phyloP scores from a whole-genome alignment of 2,888 invertebrate species.

The Saturnia japonica region DNA sequence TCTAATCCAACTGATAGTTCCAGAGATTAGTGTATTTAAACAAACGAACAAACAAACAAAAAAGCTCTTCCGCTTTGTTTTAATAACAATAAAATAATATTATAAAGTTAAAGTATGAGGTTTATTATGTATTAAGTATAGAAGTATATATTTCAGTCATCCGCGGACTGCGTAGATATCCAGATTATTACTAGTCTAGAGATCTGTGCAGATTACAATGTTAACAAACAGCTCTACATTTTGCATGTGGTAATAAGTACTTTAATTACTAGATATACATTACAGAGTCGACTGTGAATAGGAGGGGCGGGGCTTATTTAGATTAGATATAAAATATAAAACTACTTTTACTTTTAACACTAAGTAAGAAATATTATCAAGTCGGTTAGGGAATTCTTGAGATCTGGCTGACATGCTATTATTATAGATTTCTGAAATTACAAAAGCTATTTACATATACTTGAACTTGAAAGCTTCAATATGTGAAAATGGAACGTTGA shows the following conservation, averaged over 20 bases:
- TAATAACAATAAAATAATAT: too few species aligned
- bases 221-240: neutral
- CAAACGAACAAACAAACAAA: too few species aligned
- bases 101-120: too few species aligned
- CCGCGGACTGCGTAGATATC: neutral
- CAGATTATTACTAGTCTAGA: too few species aligned
- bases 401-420: neutral
- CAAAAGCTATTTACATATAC: neutral
- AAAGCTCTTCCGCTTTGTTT: too few species aligned
- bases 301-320: neutral
- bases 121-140: too few species aligned
- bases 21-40: too few species aligned
- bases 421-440: neutral
- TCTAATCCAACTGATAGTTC: too few species aligned
- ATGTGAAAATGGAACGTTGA: neutral
- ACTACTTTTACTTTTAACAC: neutral
- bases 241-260: neutral
- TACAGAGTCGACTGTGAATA: neutral
- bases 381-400: neutral
- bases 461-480: neutral
- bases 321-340: constrained; percentile 1
- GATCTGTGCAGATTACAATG: too few species aligned
- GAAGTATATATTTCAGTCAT: too few species aligned
- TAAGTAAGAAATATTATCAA: constrained; percentile 1
- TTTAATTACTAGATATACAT: neutral